Evolutionary conservation across 1,140 invertebrate species (phyloP).

Genomic region (Campoletis sonorensis): DNA sequence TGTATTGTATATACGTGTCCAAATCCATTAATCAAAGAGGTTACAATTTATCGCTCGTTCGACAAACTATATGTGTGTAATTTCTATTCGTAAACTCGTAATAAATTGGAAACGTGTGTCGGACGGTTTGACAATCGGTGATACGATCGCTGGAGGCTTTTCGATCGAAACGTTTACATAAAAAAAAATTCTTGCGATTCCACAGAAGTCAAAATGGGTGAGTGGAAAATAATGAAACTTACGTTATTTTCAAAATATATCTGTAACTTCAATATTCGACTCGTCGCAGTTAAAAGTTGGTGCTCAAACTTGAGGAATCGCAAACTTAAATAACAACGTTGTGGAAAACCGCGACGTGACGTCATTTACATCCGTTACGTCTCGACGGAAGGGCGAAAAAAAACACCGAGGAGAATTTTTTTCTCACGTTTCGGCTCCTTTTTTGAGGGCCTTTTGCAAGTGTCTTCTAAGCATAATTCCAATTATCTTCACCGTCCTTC

Average conservation of each 20-base stretch:
- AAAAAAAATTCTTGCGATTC: conserved; percentile 20
- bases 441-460: conserved; percentile 53
- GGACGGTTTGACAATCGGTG: conserved; percentile 10
- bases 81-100: conserved; percentile 14
- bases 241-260: no score
- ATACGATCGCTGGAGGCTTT: conserved; percentile 5
- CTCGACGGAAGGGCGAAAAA: conserved; percentile 33
- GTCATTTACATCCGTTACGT: conserved; percentile 74
- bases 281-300: not conserved
- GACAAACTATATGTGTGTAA: conserved; percentile 26
- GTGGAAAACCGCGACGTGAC: conserved; percentile 54
- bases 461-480: conserved; percentile 72
- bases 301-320: conserved; percentile 59
- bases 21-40: conserved; percentile 24
- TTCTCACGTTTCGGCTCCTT: conserved; percentile 28
- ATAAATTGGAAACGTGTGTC: conserved; percentile 2
- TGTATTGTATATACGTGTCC: not conserved
- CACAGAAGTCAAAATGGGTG: not conserved
- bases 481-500: conserved; percentile 70
- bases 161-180: conserved; percentile 1
- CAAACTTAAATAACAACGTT: conserved; percentile 73
- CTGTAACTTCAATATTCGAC: no score
- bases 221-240: no score
- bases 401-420: conserved; percentile 9
- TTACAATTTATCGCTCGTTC: conserved; percentile 24